Conservation (phyloP, 2,888 invertebrate species). For the Melangyna quadrimaculata region DNA sequence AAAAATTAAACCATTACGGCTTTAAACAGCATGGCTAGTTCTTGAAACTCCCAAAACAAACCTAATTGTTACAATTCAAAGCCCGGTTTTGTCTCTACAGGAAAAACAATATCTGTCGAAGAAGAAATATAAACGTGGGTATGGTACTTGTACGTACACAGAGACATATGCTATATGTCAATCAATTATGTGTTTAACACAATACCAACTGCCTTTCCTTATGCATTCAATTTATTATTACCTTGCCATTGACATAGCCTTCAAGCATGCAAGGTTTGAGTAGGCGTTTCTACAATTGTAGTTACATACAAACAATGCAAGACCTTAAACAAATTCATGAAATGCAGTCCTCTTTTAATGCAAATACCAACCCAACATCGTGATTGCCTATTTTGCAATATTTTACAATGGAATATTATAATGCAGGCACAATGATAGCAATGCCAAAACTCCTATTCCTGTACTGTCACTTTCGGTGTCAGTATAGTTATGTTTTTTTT, state of each 20-base stretch:
- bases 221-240: neutral
- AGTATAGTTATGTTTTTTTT: conserved; percentile 9
- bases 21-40: too few relatives aligned
- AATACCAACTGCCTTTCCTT: neutral
- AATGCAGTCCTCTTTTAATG: conserved; percentile 9
- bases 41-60: too few relatives aligned
- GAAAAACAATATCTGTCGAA: too few relatives aligned
- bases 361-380: neutral
- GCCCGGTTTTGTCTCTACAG: too few relatives aligned
- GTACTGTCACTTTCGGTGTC: conserved; percentile 38
- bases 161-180: too few relatives aligned
- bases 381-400: neutral
- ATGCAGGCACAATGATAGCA: neutral
- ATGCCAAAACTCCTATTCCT: neutral
- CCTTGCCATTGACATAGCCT: neutral
- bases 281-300: neutral
- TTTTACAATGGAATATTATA: neutral
- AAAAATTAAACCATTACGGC: too few relatives aligned
- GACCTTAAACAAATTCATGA: conserved; percentile 13
- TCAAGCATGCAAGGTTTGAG: neutral
- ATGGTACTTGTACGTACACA: too few relatives aligned
- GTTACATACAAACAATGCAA: conserved; percentile 2
- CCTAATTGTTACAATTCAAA: too few relatives aligned
- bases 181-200: too few relatives aligned
- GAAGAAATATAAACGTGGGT: too few relatives aligned